A percentile compares a stretch with the other conserved stretches of the same genome.
Conservation (phyloP, 2,797 vertebrate species). For the Buphagus erythrorhynchus region DNA sequence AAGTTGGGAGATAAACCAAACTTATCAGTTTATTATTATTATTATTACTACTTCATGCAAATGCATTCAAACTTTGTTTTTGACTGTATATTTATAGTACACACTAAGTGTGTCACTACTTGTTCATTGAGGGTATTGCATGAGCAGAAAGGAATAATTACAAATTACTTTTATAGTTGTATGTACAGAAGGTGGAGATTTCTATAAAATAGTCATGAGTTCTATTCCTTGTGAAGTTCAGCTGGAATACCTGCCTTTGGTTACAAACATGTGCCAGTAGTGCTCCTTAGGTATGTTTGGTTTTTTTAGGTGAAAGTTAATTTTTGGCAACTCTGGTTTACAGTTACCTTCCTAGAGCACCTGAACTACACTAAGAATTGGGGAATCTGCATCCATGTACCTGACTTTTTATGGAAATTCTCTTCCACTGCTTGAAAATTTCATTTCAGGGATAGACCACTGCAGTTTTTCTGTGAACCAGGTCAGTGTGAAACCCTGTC, state of each 20-base stretch:
- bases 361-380: not conserved
- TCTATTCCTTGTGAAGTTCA: not conserved
- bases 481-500: not conserved
- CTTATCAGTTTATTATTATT: not conserved
- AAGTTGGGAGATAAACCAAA: not conserved
- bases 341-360: not conserved
- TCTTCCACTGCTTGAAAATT: not conserved
- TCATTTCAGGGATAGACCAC: not conserved
- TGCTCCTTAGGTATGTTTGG: not conserved
- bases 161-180: not conserved
- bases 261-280: not conserved
- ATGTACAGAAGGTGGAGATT: not conserved
- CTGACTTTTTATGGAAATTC: not conserved
- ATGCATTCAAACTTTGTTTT: not conserved
- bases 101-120: not conserved
- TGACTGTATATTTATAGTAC: not conserved
- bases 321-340: not conserved
- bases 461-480: not conserved
- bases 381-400: not conserved
- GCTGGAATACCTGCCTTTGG: not conserved
- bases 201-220: not conserved
- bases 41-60: not conserved
- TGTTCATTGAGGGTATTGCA: not conserved
- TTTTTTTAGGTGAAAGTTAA: not conserved
- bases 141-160: not conserved